Base-by-base conservation (phyloP, 2,888 invertebrate species). In the Rugalucina vietnamica region DNA sequence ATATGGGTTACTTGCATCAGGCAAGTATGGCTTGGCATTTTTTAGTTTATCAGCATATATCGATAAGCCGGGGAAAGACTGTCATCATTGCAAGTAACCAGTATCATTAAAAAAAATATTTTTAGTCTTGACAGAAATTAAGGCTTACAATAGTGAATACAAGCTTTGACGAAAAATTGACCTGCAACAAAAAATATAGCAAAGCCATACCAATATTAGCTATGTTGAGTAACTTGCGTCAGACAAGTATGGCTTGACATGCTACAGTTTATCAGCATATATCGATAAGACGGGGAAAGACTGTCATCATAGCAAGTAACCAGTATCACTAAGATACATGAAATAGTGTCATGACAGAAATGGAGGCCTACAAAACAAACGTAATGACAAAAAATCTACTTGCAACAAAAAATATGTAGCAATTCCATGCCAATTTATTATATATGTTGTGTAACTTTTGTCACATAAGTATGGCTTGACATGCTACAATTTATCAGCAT, bases 221-320 rank as follows among this genome's bases (percentile, higher is more conserved):
- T n/a, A n/a, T n/a, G n/a, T n/a, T n/a, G n/a, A n/a, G n/a, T 18
- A 70, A 36, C 74, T 85, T 83, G 81, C 82, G 70, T 86, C 88
- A 86, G 85, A 84, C 74, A 82, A 49, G 79, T 60, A 74, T 90
- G 84, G 86, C 83, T 82, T 87, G 70, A 81, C 36, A 3, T 18
- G 75, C 27, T 50, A 75, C 39, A 60, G 71, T 76, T 79, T 82
- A 82, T 89, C 90, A 74, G 76, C 89, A 90, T 89, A 49, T 90
- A 57, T 89, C 89, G 86, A 87, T 90, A 87, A 79, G 89, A 75
- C 82, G 87, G 89, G 90, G 89, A 90, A 90, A 89, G 86, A 89
- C 75, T 78, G 76, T 80, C 84, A 82, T 86, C 90, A 87, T 90
- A 70, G 80, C 76, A 81, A 77, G 82, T 24, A n/a, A n/a, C 43